Base-by-base conservation (phyloP, 2,797 vertebrate species). In the Gila robusta region DNA sequence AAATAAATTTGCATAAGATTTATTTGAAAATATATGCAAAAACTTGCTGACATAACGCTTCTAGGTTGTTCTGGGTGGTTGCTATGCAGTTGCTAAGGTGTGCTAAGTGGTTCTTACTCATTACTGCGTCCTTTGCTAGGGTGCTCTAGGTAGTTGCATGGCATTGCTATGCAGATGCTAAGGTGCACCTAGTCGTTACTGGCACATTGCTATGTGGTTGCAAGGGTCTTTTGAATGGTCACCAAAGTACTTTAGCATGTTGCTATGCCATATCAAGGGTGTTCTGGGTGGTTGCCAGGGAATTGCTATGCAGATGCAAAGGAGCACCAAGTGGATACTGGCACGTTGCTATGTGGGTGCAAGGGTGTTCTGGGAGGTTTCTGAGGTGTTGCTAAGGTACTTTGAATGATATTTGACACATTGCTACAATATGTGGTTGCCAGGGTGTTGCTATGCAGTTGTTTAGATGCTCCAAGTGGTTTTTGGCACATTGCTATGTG, bases 1-100 rank as follows among this genome's bases (percentile, higher is more conserved):
- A 62, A 78, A 79, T 78, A 39, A 5, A 77, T 56, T 59, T 37
- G 52, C 74, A 64, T 79, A 44, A 64, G n/a, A 62, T 41, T n/a
- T 37, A n/a, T 49, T 80, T 32, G 5, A 5, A 67, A 81, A 52
- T 32, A 23, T 37, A 52, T 32, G 19, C 64, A 67, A n/a, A 79
- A 54, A n/a, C 79, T 39, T 6, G 2, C 32, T 56, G 52, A 56
- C 32, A 62, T 62, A 64, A 28, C 12, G 37, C 54, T 79, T 79
- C 54, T 62, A 28, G 77, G 23, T 17, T 64, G 77, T 44, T 64
- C 39, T 69, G 54, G 37, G 52, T 19, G 54, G 70, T 32, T 73
- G 37, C 69, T 72, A 59, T 59, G 52, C 37, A 39, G 52, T 56
- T 59, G 74, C 54, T 77, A 77, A 39, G 52, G n/a, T 77, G 49